Base-by-base conservation (phyloP, 2,113 vertebrate species). In the Dendropsophus ebraccatus region DNA sequence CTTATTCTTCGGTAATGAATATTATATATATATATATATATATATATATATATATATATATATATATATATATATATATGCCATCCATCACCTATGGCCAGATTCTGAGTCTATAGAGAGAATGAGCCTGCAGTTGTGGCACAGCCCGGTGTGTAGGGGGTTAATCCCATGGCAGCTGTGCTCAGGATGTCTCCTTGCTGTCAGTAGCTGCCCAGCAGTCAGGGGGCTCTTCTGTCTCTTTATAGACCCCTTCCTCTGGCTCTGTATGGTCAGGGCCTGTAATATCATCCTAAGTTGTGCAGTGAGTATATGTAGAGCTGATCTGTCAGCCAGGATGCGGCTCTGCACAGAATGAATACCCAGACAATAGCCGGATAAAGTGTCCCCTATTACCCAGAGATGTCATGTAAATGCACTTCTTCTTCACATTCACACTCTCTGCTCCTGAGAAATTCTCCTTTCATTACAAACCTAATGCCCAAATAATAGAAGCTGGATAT, bases 301-400 rank as follows among this genome's bases (percentile, higher is more conserved):
- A 41, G 23, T 37, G 76, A 79, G 28, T 81, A 28, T 49, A 62
- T 67, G 52, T 41, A n/a, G 79, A n/a, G 35, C 32, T 58, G 54
- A 80, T 45, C 13, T 80, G 78, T 80, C 78, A 80, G 19, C 54
- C 25, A 45, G 35, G 14, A 54, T 9, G 14, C 79, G 19, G 79
- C 58, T 81, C 77, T 47, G 6, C 78, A 60, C 37, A 65, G 62
- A 81, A 81, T 62, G 30, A 81, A 81, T 65, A 62, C 58, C 23
- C 1, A 37, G 58, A 65, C 54, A 81, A 81, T 65, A 37, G 78
- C 35, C 28, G 58, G 58, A 81, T 81, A n/a, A 62, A 81, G n/a
- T 60, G 54, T 62, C 41, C 56, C 41, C 23, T 81, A 47, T 81
- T 41, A 49, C 60, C 79, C 35, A 17, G 79, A 81, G 79, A 81